Percentiles rank a stretch among this genome's conserved stretches.
Evolutionary conservation across 2,888 invertebrate genomes (phyloP).

Genomic region (Leucozona laternaria): DNA sequence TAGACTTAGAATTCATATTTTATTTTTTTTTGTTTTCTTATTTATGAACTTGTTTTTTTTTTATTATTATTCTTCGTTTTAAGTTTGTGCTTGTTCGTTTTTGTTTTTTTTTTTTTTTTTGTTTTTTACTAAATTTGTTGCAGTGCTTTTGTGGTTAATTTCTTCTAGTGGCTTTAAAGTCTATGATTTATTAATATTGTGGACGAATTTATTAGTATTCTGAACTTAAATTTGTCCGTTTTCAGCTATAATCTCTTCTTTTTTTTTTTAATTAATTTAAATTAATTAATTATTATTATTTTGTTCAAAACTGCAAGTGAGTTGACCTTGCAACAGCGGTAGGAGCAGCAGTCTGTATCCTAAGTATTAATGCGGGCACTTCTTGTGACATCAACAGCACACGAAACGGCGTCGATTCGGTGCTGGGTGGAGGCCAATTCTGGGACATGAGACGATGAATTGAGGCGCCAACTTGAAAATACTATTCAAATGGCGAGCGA

Average conservation of each 20-base stretch:
- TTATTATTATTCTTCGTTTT: constrained; percentile 31
- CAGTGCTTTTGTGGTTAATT: constrained; percentile 38
- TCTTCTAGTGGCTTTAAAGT: constrained; percentile 47
- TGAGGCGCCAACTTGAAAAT: constrained; percentile 69
- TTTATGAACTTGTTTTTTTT: constrained; percentile 23
- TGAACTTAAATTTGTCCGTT: constrained; percentile 58
- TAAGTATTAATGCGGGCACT: constrained; percentile 43
- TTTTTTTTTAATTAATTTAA: background rate
- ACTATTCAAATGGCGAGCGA: constrained; percentile 33
- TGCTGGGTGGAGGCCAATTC: constrained; percentile 73
- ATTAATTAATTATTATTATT: constrained; percentile 8
- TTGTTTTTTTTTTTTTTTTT: constrained; percentile 26
- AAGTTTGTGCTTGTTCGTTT: constrained; percentile 63
- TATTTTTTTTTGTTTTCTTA: constrained; percentile 12
- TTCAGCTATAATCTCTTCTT: constrained; percentile 53
- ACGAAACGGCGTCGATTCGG: constrained; percentile 67
- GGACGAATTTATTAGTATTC: constrained; percentile 63
- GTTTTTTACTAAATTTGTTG: constrained; percentile 34
- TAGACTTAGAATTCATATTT: constrained; percentile 83
- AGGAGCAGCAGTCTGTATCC: constrained; percentile 26
- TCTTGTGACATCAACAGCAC: constrained; percentile 68
- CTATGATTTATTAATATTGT: constrained; percentile 32
- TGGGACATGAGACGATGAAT: constrained; percentile 73
- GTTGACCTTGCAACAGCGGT: constrained; percentile 25
- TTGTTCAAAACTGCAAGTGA: constrained; percentile 52